These are phyloP conservation scores for Clusia tigrina DNA, from an alignment of 2,888 invertebrate species.

Conservation along the genomic window DNA sequence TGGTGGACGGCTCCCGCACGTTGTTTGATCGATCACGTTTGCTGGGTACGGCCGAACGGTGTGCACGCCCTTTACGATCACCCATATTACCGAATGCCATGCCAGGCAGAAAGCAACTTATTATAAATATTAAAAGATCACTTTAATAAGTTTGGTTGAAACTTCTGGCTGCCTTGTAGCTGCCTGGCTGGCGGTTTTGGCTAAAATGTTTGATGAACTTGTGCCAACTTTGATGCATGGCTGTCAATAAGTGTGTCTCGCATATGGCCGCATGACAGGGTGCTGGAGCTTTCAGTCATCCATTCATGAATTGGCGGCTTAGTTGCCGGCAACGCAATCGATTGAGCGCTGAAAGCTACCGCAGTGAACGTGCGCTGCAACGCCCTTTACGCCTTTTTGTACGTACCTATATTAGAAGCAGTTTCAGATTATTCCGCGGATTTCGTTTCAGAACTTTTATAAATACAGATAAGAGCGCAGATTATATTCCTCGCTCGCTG, in stretches of 20 bases:
- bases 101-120: conserved; percentile 9
- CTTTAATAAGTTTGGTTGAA: conserved; percentile 18
- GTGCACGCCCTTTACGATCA: conserved; percentile 13
- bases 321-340: conserved; percentile 23
- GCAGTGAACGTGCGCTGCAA: conserved; percentile 42
- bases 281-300: not conserved
- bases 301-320: not conserved
- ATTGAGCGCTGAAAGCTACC: conserved; percentile 46
- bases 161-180: not conserved
- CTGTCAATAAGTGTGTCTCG: not conserved
- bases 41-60: conserved; percentile 9
- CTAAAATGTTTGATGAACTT: conserved; percentile 46
- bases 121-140: conserved; percentile 24
- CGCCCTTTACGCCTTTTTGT: no score
- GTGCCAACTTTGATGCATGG: conserved; percentile 46
- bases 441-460: no score
- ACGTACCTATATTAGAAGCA: no score
- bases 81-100: conserved; percentile 3
- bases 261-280: conserved; percentile 11
- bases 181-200: not conserved
- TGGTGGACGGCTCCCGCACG: conserved; percentile 48
- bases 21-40: conserved; percentile 45
- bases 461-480: no score
- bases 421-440: no score
- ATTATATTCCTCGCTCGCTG: not conserved